Conservation (phyloP, 2,113 vertebrate species). For the Trichomycterus rosablanca region DNA sequence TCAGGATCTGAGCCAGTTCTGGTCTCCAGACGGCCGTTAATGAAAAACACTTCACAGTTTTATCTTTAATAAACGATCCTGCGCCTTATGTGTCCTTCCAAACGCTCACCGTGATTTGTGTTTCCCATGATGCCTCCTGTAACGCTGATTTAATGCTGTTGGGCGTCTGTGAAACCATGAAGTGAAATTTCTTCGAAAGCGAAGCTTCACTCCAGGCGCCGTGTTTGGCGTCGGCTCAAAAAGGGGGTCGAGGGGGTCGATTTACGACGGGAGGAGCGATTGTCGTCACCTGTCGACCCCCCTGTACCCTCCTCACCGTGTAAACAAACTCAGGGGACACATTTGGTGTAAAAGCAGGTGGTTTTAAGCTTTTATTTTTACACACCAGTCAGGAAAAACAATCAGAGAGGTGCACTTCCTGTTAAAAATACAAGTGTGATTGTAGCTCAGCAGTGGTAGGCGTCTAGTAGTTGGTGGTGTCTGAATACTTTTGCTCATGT, state of each 20-base stretch:
- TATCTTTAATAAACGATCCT: too few species aligned
- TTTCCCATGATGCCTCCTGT: not conserved
- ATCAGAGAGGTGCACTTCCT: too few species aligned
- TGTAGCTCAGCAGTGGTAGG: too few species aligned
- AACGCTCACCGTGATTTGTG: slow-evolving; percentile 3
- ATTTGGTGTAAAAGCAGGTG: slow-evolving; percentile 58
- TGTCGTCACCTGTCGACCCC: slow-evolving; percentile 53
- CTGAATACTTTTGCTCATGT: too few species aligned
- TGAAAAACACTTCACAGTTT: too few species aligned
- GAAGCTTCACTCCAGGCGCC: slow-evolving; percentile 4
- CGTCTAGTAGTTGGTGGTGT: too few species aligned
- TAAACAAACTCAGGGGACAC: slow-evolving; percentile 57
- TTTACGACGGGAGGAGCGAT: slow-evolving; percentile 6
- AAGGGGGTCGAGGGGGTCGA: slow-evolving; percentile 7
- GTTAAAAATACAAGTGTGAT: too few species aligned
- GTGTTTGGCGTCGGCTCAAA: not conserved
- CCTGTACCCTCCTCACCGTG: slow-evolving; percentile 37
- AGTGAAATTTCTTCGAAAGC: slow-evolving; percentile 2
- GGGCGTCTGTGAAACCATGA: not conserved
- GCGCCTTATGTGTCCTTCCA: slow-evolving; percentile 9
- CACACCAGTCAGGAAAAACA: slow-evolving; percentile 13
- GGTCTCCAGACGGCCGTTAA: too few species aligned
- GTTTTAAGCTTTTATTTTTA: slow-evolving; percentile 33
- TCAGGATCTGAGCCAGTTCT: too few species aligned
- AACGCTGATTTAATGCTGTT: slow-evolving; percentile 4